Evolutionary conservation across 2,113 vertebrate species (phyloP).

Genomic region (Kobus ellipsiprymnus): DNA sequence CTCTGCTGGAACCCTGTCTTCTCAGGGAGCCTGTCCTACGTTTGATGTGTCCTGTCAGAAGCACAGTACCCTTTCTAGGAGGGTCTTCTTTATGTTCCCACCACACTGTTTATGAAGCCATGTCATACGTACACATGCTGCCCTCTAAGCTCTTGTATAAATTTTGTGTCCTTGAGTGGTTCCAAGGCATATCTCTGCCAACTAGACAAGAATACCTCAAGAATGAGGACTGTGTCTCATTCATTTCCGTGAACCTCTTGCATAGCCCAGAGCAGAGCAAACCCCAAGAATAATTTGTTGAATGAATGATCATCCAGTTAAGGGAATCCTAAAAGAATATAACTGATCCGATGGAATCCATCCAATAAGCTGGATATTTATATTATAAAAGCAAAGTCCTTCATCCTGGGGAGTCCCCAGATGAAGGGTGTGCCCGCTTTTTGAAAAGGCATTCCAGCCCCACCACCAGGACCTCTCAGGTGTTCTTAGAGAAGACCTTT

Average conservation of each 20-base stretch:
- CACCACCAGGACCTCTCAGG: not conserved
- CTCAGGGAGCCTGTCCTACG: not conserved
- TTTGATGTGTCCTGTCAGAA: not conserved
- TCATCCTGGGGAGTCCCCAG: not conserved
- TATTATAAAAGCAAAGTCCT: not conserved
- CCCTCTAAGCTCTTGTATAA: not conserved
- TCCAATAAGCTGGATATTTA: not conserved
- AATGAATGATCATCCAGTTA: not conserved
- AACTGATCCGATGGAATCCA: not conserved
- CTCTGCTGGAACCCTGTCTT: not conserved
- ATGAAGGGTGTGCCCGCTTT: not conserved
- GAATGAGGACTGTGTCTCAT: not conserved
- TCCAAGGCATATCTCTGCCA: not conserved
- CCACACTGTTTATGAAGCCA: not conserved
- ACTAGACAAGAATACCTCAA: not conserved
- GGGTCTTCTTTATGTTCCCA: not conserved
- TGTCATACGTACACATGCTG: not conserved
- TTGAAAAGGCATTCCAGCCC: not conserved
- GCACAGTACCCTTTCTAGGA: not conserved
- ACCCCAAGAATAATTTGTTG: not conserved
- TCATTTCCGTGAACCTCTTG: not conserved
- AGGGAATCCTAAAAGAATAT: not conserved
- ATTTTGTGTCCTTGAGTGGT: not conserved
- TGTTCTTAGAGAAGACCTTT: not conserved
- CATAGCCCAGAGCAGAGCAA: not conserved